Evolutionary conservation across 37 sponge, comb jelly and placozoan genomes (phyloP), one percentile per base, ranked within the genome.

Genomic region (Hormiphora californensis): DNA sequence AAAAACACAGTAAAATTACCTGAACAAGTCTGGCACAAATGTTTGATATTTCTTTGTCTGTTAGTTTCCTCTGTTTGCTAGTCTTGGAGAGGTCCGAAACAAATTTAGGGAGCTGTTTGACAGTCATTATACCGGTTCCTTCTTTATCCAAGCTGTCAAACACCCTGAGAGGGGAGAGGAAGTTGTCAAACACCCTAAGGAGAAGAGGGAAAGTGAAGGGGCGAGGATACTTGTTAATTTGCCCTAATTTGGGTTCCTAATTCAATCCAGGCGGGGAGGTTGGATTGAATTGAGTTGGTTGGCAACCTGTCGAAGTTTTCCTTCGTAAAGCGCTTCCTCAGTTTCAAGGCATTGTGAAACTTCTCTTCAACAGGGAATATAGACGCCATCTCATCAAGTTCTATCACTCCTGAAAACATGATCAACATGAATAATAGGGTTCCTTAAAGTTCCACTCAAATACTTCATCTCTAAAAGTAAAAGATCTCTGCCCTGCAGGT

Each of bases 371-470:
- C 81, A 4, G 81, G 81, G 46, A 73, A 73, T 1, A 73, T 73
- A 33, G 81, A 33, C 9, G 81, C 81, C 81, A 73, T 73, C 44
- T 73, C 81, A 41, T 73, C 81, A 3, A 73, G 40, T 30, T 73
- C 81, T 40, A 73, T 73, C 12, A 73, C 81, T 7, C 81, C 81
- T 73, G 81, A 4, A 33, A 27, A 73, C 4, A 5, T 5, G 4
- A 49, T 17, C 15, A 17, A 49, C 53, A 49, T 49, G 15, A 49
- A 17, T 49, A 49, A n/a, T n/a, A n/a, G n/a, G n/a, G n/a, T n/a
- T n/a, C n/a, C n/a, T n/a, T n/a, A n/a, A n/a, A n/a, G n/a, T n/a
- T n/a, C n/a, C n/a, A n/a, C n/a, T n/a, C n/a, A n/a, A n/a, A n/a
- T n/a, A n/a, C n/a, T n/a, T n/a, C n/a, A n/a, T n/a, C n/a, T n/a